Evolutionary conservation across 2,888 invertebrate species (phyloP).

Genomic region (Nomada flava): DNA sequence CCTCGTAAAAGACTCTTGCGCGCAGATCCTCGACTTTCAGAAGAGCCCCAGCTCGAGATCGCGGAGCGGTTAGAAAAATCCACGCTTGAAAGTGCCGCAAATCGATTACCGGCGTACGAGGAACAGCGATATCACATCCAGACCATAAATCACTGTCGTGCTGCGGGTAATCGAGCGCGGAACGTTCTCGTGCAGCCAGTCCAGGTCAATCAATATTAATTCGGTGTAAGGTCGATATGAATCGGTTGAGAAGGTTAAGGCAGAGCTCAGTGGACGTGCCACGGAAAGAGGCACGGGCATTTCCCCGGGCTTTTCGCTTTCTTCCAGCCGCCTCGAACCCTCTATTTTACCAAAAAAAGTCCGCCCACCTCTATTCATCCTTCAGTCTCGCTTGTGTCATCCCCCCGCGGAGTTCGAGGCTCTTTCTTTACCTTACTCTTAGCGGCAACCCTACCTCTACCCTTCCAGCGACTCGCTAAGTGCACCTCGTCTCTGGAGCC

Average conservation of each 20-base stretch:
- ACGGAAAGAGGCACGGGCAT: conserved; percentile 73
- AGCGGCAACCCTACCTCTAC: conserved; percentile 50
- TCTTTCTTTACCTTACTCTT: conserved; percentile 61
- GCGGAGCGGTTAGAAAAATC: conserved; percentile 54
- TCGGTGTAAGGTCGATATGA: conserved; percentile 67
- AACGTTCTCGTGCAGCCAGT: conserved; percentile 68
- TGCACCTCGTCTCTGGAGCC: conserved; percentile 72
- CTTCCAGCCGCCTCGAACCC: conserved; percentile 29
- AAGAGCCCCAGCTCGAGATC: conserved; percentile 43
- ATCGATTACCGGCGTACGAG: conserved; percentile 69
- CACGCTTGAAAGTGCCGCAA: conserved; percentile 65
- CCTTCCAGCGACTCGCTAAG: conserved; percentile 70
- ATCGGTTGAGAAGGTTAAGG: conserved; percentile 41
- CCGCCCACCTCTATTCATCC: conserved; percentile 5
- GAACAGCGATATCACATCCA: conserved; percentile 72
- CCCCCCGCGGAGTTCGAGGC: conserved; percentile 32
- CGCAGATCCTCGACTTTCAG: conserved; percentile 21
- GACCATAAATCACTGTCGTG: conserved; percentile 81
- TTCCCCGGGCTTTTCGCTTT: conserved; percentile 64
- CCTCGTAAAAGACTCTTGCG: conserved; percentile 21
- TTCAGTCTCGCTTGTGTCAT: conserved; percentile 45
- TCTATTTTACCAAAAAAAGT: conserved; percentile 46
- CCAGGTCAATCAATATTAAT: conserved; percentile 80
- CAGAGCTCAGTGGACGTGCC: conserved; percentile 60
- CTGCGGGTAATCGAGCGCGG: conserved; percentile 79